Evolutionary conservation across 2,797 vertebrate genomes (phyloP), one percentile per base, ranked within the genome.

Genomic region (Sebastes matsubarae): DNA sequence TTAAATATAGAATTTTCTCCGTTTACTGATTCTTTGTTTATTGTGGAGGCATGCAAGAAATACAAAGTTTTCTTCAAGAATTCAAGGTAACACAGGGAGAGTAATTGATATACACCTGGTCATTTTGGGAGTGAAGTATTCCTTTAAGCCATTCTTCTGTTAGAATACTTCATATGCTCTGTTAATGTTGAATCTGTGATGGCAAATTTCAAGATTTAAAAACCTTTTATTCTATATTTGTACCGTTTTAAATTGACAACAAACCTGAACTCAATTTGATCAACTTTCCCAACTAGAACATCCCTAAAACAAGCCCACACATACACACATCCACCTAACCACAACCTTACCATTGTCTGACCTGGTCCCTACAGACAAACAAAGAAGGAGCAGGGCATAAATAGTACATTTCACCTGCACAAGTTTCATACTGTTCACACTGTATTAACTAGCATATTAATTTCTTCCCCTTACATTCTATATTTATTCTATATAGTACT

Each of bases 261-360:
- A 64, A 25, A 61, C n/a, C n/a, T 46, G 1, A 59, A 58, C 24
- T 38, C 2, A 70, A 32, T 74, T 68, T n/a, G 10, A 27, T 20
- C 5, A 22, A 27, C n/a, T 36, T 63, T 38, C 16, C 30, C 57
- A 74, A 68, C 80, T 87, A 89, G 61, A 93, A 72, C 72, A 85
- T 91, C 84, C 81, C 82, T 67, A 55, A 73, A 67, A 72, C 75
- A 87, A 34, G 84, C 86, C 38, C 70, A 90, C 89, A 88, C 70
- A 84, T 59, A 79, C 29, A 34, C 16, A 27, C 20, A n/a, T 66
- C 68, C 90, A 90, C 81, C 86, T 65, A 79, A 92, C 90, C 79
- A 72, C 46, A 70, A 78, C 94, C 97, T 98, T 97, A 97, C 97
- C 96, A 96, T 97, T 96, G 94, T 97, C 96, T 96, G 96, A 96